Evolutionary conservation across 2,113 vertebrate genomes (phyloP), one percentile per base, ranked within the genome.

Genomic region (Laticauda colubrina): DNA sequence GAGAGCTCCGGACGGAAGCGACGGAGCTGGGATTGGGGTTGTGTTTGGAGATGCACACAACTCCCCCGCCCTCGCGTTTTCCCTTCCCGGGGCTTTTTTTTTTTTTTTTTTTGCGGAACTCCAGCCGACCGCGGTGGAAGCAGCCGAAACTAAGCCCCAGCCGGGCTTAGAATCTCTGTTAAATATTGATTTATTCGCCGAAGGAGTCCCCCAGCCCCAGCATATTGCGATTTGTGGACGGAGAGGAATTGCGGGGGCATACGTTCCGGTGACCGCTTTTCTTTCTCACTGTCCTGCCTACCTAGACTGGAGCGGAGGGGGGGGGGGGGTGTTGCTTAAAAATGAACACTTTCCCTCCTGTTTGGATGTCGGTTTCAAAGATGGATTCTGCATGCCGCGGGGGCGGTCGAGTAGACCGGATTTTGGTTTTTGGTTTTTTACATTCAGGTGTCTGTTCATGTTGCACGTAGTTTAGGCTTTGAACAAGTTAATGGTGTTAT

Each of bases 231-330:
- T n/a, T 12, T 14, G 61, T 14, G 26, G 26, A 64, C 61, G 6
- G 21, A 64, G 61, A n/a, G 29, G 64, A 5, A 34, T 29, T 15
- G 24, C 57, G 23, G 23, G 6, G 5, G 69, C n/a, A 20, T 20
- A 18, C 69, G 34, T 21, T 7, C 6, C 69, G 34, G 2, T 3
- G 2, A 8, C 69, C 69, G 18, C 15, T 3, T 39, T 81, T 9
- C 5, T 39, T 39, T 39, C 29, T 39, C 18, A 6, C 69, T 51
- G 48, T 51, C 48, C 48, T 51, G 7, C 6, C 18, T 1, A 20
- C n/a, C 14, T 7, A 20, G 34, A 18, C 0, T 1, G 18, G 34
- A 7, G 1, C 8, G 48, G 8, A 1, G 2, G 6, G n/a, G 18
- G 8, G 1, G 8, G n/a, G 3, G 45, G 3, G 45, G 45, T 3